Base-by-base conservation (phyloP, 1,140 invertebrate genomes). In the Pomacea maculata region DNA sequence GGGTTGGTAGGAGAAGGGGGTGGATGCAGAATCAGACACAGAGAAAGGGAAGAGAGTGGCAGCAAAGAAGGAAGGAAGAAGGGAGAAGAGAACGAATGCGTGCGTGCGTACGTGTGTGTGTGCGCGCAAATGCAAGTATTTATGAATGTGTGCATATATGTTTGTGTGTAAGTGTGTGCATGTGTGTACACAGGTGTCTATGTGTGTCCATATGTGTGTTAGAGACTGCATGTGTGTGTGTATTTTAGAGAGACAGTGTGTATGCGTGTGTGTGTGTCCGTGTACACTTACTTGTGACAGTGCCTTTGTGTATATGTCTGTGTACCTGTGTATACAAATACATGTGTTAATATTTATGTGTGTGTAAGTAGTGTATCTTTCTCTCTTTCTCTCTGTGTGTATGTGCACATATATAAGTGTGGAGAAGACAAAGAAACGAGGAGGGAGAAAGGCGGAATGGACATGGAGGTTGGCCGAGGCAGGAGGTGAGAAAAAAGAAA, bases 371-470 rank as follows among this genome's bases (percentile, higher is more conserved):
- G 25, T 79, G n/a, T 71, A 55, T 71, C 12, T 79, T 21, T 79
- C 67, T 79, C 52, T 79, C 25, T 65, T 57, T 80, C 55, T 65
- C 55, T 78, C 67, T 55, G 78, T 71, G 65, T n/a, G 78, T 71
- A 54, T 29, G 78, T 71, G 78, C 54, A 67, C 55, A 67, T 57
- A 34, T 68, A 34, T 70, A 25, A 54, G 61, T 19, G 17, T 15
- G 29, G 65, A 8, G 10, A 45, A 11, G 34, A 45, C 11, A 11
- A 17, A 14, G 57, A 61, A 61, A 61, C 0, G 57, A 61, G 57
- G 15, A 1, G 57, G 1, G 1, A 61, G 57, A 61, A 1, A 61
- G 34, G 6, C 3, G 6, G 34, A 45, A 6, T 45, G 34, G 34
- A 45, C 34, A 45, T 45, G 34, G 34, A 45, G 34, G 34, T 6